Conservation (phyloP, 2,888 invertebrate genomes). For the Oligia fasciuncula region DNA sequence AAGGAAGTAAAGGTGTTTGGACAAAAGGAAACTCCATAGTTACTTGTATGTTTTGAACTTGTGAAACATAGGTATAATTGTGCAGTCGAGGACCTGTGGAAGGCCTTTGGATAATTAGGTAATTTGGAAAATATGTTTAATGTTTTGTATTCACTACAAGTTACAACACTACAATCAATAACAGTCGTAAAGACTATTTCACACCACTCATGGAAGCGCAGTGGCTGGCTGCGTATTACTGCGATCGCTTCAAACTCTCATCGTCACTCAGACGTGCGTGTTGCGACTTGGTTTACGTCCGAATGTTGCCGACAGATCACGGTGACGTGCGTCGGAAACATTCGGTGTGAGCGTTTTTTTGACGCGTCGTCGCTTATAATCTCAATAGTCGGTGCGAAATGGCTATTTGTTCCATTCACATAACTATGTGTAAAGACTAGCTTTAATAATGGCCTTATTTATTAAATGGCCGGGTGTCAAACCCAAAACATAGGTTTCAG, state of each 20-base stretch:
- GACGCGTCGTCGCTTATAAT: not conserved
- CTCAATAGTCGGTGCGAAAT: not conserved
- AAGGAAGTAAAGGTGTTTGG: not conserved
- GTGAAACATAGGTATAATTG: not conserved
- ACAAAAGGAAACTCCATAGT: not conserved
- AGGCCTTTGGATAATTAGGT: not conserved
- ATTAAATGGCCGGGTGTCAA: not conserved
- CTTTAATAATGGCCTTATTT: not conserved
- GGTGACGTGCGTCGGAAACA: conserved; percentile 4
- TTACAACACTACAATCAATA: not conserved
- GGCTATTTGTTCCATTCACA: not conserved
- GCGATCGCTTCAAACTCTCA: not conserved
- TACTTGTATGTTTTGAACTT: not conserved
- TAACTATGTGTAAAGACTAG: too few species aligned
- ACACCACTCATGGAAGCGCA: not conserved
- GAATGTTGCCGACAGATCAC: conserved; percentile 16
- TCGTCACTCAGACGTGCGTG: conserved; percentile 16
- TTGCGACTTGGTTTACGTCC: conserved; percentile 4
- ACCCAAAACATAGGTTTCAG: not conserved
- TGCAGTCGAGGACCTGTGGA: not conserved
- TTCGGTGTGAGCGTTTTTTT: conserved; percentile 13
- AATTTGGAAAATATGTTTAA: not conserved
- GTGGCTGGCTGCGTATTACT: not conserved
- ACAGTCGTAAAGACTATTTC: not conserved
- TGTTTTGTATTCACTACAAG: not conserved